Evolutionary conservation across 2,113 vertebrate genomes (phyloP), one percentile per base, ranked within the genome.

Genomic region (Sardina pilchardus): DNA sequence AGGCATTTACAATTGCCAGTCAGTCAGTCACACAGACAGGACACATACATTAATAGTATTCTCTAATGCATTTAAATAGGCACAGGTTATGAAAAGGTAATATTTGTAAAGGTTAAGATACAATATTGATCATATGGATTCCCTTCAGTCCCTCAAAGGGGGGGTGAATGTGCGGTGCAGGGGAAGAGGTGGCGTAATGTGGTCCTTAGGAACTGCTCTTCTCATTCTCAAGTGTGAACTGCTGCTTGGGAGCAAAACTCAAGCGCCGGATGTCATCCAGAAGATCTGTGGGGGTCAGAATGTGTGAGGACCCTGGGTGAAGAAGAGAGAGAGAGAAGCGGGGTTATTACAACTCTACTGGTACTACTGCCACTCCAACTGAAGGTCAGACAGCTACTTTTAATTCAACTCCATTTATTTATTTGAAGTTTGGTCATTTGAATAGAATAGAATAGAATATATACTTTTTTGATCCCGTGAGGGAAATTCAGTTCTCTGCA

Each of bases 221-320:
- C 86, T 97, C 97, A 19, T 97, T 92, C 83, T 94, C 96, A 81
- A 96, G 83, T 81, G 91, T 96, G 47, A 97, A 94, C 42, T 86
- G 93, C 88, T 98, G 96, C 94, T 96, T 95, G n/a, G 94, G 93
- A 2, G 93, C 88, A 92, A 97, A 98, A 93, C 90, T 98, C 89
- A 99, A 95, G 82, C 92, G 95, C 93, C 98, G 97, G 88, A 99
- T 96, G 87, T 99, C 96, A 87, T 99, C 94, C 93, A 99, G 93
- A 75, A 99, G 96, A 84, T 91, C 92, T 88, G 82, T 96, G 42
- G 98, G 98, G 85, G 97, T 99, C 89, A 98, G 89, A 93, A 98
- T 94, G 90, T 99, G 97, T 8, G 98, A 97, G 48, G 98, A 99
- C 88, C 98, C 98, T 99, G 90, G 19, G 88, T 16, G 30, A 17